Conservation (phyloP, 2,113 vertebrate genomes). For the Charadrius vociferus region DNA sequence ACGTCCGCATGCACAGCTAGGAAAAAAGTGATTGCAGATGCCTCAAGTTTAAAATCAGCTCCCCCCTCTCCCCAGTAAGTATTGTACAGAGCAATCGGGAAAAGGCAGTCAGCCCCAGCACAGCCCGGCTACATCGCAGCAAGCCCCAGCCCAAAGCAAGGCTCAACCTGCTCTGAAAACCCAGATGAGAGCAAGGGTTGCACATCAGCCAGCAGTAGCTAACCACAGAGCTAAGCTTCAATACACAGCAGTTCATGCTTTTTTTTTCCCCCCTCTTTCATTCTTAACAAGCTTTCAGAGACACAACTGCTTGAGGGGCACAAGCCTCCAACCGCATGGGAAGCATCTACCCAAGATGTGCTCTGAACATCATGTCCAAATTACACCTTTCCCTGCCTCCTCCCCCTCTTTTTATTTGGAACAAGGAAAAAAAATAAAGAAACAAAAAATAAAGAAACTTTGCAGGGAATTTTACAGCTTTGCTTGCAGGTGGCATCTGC, state of each 20-base stretch:
- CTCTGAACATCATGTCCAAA: accelerated
- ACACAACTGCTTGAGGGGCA: accelerated
- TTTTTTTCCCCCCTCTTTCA: accelerated
- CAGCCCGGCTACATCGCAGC: neutral
- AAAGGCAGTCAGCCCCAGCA: neutral
- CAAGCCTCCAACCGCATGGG: accelerated
- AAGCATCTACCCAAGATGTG: accelerated
- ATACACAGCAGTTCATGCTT: accelerated
- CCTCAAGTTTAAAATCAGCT: neutral
- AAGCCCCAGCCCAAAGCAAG: neutral
- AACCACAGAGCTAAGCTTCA: neutral
- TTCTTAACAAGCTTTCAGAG: neutral
- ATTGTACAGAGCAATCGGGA: accelerated
- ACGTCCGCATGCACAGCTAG: accelerated
- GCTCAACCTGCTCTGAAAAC: neutral
- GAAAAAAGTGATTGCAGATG: neutral
- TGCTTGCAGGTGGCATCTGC: neutral
- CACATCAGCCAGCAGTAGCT: neutral
- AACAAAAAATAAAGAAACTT: accelerated
- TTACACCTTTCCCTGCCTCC: neutral
- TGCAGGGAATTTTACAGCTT: neutral
- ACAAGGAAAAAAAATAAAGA: neutral
- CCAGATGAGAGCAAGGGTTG: neutral
- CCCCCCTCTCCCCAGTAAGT: accelerated
- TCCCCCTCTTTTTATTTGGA: accelerated